A percentile compares a stretch with the other conserved stretches of the same genome.
Conservation (phyloP, 2,113 vertebrate genomes). For the Microtus richardsoni region DNA sequence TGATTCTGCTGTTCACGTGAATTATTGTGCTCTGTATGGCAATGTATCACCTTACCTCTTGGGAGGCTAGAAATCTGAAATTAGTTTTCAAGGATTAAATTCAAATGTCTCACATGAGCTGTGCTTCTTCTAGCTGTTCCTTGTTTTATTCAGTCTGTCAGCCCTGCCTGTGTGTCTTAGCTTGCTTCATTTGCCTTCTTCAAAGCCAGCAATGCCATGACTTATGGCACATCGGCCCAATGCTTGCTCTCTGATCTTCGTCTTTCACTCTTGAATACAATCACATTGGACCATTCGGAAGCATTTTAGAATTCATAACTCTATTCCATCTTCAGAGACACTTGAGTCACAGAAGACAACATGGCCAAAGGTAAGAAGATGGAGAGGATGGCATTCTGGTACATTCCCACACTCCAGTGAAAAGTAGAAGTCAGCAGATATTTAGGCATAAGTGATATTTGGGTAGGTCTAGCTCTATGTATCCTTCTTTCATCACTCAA, state of each 20-base stretch:
- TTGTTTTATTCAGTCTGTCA: not conserved
- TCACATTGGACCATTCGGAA: no score
- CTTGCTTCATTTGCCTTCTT: not conserved
- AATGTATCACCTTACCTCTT: not conserved
- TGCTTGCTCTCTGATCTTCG: fast-evolving
- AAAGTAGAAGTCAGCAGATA: not conserved
- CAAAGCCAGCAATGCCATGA: not conserved
- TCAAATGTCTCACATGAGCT: not conserved
- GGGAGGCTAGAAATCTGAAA: not conserved
- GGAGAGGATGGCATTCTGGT: not conserved
- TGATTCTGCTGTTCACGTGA: not conserved
- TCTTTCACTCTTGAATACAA: not conserved
- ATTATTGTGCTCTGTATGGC: not conserved
- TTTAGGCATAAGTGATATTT: not conserved
- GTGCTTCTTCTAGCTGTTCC: not conserved
- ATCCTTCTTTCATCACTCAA: not conserved
- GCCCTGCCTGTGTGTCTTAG: not conserved
- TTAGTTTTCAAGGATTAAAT: not conserved
- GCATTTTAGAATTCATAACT: not conserved
- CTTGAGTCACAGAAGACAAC: not conserved
- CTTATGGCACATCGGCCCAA: not conserved
- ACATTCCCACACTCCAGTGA: fast-evolving
- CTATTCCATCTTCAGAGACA: not conserved
- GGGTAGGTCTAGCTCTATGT: not conserved
- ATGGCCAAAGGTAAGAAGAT: not conserved